These are phyloP conservation scores for Eleutherodactylus coqui DNA, from an alignment of 2,797 vertebrate genomes.

Conservation along the genomic window DNA sequence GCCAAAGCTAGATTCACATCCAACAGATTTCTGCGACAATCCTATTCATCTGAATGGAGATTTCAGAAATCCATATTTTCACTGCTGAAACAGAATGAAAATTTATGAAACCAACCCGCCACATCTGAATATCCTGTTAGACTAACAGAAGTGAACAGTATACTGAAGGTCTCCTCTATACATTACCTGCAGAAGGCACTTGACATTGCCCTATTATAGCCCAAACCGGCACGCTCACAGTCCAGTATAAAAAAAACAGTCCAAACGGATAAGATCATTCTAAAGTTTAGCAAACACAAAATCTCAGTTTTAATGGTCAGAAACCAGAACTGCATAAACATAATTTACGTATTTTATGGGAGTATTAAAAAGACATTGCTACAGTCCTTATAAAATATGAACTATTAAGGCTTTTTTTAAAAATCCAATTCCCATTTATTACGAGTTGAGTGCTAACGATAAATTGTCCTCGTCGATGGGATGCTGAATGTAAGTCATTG, in stretches of 20 bases:
- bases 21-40: no score
- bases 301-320: conserved; percentile 67
- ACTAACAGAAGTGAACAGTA: background rate
- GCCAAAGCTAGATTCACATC: no score
- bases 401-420: conserved; percentile 70
- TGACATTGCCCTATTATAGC: background rate
- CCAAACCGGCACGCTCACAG: background rate
- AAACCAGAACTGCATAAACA: conserved; percentile 62
- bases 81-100: no score
- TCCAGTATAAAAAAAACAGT: conserved; percentile 58
- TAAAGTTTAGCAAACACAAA: conserved; percentile 66
- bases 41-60: no score
- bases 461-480: conserved; percentile 68
- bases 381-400: conserved; percentile 73
- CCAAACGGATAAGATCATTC: conserved; percentile 67
- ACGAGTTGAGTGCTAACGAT: conserved; percentile 68
- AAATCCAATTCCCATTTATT: conserved; percentile 70
- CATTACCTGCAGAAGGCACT: background rate
- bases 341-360: conserved; percentile 72
- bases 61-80: no score
- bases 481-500: conserved; percentile 58
- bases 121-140: no score
- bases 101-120: no score
- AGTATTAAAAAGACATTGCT: conserved; percentile 68
- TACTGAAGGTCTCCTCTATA: background rate